Percentiles rank a stretch among this genome's conserved stretches.
These are phyloP conservation scores for Neolamprologus sp. DNA, from an alignment of 2,113 vertebrate species.

Conservation along the genomic window DNA sequence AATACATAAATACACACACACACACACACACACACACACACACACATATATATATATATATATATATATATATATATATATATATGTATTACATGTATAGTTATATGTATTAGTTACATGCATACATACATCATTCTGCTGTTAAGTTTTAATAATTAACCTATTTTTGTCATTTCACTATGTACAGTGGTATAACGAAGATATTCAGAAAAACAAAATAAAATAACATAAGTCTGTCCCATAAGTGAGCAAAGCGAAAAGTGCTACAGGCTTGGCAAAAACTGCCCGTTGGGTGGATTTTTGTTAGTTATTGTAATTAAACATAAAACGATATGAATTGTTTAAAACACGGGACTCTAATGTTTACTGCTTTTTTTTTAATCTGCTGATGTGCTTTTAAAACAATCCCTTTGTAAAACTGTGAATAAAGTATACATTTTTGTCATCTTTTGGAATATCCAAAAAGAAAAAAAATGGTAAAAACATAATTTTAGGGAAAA, in stretches of 20 bases:
- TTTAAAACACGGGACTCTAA: background rate
- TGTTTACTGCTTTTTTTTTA: background rate
- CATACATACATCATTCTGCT: background rate
- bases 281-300: background rate
- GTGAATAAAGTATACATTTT: background rate
- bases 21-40: accelerated
- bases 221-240: background rate
- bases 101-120: background rate
- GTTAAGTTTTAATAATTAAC: background rate
- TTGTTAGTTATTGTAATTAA: background rate
- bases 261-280: background rate
- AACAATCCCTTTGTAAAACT: background rate
- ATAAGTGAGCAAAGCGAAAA: background rate
- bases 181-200: background rate
- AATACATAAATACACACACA: no score
- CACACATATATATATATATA: accelerated
- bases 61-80: accelerated
- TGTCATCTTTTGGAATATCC: background rate
- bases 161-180: background rate
- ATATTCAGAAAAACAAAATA: background rate
- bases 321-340: background rate
- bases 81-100: background rate
- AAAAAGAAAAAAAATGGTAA: background rate
- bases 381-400: background rate
- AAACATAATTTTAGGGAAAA: background rate